A percentile compares a stretch with the other conserved stretches of the same genome.
These are phyloP conservation scores for Eilema sororculum DNA, from an alignment of 2,888 invertebrate genomes.

Conservation along the genomic window DNA sequence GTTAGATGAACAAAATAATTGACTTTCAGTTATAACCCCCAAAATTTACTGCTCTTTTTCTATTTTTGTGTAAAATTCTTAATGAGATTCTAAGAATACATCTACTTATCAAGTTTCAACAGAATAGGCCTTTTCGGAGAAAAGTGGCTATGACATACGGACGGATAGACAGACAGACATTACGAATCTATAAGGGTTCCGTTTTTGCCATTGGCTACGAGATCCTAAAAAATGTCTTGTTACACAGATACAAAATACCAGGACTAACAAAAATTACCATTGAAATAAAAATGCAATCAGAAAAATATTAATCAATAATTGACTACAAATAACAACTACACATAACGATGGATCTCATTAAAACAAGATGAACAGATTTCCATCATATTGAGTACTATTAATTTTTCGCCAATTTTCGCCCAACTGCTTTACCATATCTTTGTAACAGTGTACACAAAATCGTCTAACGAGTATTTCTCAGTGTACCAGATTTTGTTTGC, in stretches of 20 bases:
- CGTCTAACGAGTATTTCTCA: slow-evolving; percentile 21
- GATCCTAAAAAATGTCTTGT: slow-evolving; percentile 1
- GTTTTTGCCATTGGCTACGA: no score
- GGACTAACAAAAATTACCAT: not conserved
- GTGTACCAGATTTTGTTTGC: slow-evolving; percentile 18
- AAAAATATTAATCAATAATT: slow-evolving; percentile 8
- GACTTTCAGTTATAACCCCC: no score
- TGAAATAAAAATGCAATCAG: slow-evolving; percentile 12
- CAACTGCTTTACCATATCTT: slow-evolving; percentile 18
- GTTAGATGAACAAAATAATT: no score
- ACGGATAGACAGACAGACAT: no score
- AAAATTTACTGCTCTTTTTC: no score
- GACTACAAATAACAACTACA: slow-evolving; percentile 5
- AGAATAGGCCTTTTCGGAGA: no score
- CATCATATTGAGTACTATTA: slow-evolving; percentile 24
- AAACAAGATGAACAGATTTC: slow-evolving; percentile 29
- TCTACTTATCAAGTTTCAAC: no score
- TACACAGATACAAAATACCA: not conserved
- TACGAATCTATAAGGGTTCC: no score
- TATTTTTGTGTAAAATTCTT: no score
- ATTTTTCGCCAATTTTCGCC: slow-evolving; percentile 27
- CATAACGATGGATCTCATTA: slow-evolving; percentile 18
- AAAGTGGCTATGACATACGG: no score
- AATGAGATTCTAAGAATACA: no score
- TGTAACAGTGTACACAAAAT: slow-evolving; percentile 29